Conservation (phyloP, 2,888 invertebrate genomes). For the Morinoia aosen region DNA sequence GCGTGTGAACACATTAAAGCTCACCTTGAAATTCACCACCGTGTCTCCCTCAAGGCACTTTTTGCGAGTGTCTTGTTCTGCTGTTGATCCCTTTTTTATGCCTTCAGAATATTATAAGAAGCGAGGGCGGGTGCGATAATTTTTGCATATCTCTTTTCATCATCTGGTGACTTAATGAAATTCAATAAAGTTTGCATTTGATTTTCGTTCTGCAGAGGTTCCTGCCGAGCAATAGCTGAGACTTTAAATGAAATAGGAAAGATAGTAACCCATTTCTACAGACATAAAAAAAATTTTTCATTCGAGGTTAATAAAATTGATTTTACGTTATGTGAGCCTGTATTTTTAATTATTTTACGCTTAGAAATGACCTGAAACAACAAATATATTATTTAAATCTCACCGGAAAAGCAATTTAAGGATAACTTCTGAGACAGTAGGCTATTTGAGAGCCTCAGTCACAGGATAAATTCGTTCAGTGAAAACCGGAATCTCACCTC, state of each 20-base stretch:
- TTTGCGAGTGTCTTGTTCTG: neutral
- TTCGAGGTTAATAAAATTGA: neutral
- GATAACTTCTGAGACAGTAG: too few relatives aligned
- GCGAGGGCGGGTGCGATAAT: neutral
- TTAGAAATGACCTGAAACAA: neutral
- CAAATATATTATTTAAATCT: too few relatives aligned
- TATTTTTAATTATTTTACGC: neutral
- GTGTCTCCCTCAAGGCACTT: neutral
- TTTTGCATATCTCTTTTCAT: constrained; percentile 1
- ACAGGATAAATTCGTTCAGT: too few relatives aligned
- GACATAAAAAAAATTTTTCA: neutral
- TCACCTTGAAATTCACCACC: neutral
- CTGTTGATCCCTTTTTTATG: neutral
- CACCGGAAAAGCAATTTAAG: too few relatives aligned
- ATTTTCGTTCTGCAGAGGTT: neutral
- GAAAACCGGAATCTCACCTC: too few relatives aligned
- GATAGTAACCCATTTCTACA: neutral
- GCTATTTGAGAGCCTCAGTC: too few relatives aligned
- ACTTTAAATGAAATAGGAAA: neutral
- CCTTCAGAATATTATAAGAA: neutral
- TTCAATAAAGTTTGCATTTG: neutral
- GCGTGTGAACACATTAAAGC: neutral
- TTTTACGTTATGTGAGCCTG: too few relatives aligned
- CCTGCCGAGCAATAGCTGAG: neutral
- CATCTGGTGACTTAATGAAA: neutral